Evolutionary conservation across 30 jellyfish, hydroid and myxozoan genomes (phyloP).

Genomic region (Clytia hemisphaerica): DNA sequence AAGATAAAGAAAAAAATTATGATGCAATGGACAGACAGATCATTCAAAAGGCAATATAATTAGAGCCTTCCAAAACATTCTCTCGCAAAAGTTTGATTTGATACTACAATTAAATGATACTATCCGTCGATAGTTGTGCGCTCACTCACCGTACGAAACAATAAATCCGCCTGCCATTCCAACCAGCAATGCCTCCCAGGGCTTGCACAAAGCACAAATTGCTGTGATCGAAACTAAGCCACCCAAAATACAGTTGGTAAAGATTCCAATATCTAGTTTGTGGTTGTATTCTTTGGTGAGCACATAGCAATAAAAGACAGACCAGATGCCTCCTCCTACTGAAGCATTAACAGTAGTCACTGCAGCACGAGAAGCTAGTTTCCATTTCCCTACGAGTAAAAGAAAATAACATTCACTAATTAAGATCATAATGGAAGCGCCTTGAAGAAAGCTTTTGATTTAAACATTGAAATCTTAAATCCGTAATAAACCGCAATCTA

Average conservation of each 20-base stretch:
- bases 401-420: too few species aligned
- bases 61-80: too few species aligned
- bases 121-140: too few species aligned
- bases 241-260: conserved; percentile 13
- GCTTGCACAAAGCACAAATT: conserved; percentile 28
- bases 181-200: conserved; percentile 36
- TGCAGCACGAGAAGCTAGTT: conserved; percentile 37
- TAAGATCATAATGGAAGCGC: too few species aligned
- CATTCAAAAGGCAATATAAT: too few species aligned
- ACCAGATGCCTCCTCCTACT: conserved; percentile 16
- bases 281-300: conserved; percentile 9
- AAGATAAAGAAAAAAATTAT: too few species aligned
- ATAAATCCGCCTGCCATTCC: conserved; percentile 32
- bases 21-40: too few species aligned
- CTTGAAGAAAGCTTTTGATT: too few species aligned
- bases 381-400: conserved; percentile 31
- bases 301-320: background rate
- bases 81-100: too few species aligned
- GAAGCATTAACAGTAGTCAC: conserved; percentile 23
- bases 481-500: too few species aligned
- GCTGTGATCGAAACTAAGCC: conserved; percentile 35
- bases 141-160: conserved; percentile 44
- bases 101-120: too few species aligned
- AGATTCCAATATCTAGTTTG: conserved; percentile 42
- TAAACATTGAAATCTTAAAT: too few species aligned